Base-by-base conservation (phyloP, 2,888 invertebrate species). In the Hetaerina titia region DNA sequence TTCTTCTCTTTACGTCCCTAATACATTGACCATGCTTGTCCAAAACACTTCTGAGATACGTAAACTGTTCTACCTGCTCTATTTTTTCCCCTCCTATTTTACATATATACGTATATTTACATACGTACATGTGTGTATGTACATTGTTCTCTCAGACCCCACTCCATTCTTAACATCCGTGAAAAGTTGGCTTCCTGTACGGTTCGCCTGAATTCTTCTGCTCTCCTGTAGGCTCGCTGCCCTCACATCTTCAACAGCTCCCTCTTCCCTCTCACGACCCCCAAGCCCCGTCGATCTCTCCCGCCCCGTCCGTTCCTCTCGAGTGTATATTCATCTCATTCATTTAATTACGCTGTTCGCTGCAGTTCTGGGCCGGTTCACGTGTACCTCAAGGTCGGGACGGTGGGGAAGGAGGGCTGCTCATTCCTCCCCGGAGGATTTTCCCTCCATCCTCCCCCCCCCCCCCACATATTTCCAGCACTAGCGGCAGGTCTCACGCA, bases 261-360 rank as follows among this genome's bases (percentile, higher is more conserved):
- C 25, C 81, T 15, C 15, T n/a, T 81, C 81, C 81, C 13, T 25
- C 5, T 31, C 45, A 45, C 45, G 45, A 45, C 45, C 45, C 45
- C 45, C 4, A 45, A 45, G 4, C 31, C 9, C 25, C 31, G 25
- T 81, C 81, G 15, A 81, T 81, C 81, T 81, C 81, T 11, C 81
- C 11, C 81, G 25, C 56, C 63, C n/a, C 22, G n/a, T 69, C 74
- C 56, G 22, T 60, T 56, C 22, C 56, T 56, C 69, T 11, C 45
- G 25, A 15, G 56, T 81, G 63, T 64, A 19, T 64, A 22, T 45
- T 13, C 90, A 17, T 17, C 17, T 64, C 45, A 64, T 31, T 69
- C 92, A 69, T 92, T 92, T 92, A 92, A 92, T 92, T 92, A 92
- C 92, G 92, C 92, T 92, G 69, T 22, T 92, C 92, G 74, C 69